Evolutionary conservation across 2,113 vertebrate genomes (phyloP), one percentile per base, ranked within the genome.

Genomic region (Oostethus manadensis): DNA sequence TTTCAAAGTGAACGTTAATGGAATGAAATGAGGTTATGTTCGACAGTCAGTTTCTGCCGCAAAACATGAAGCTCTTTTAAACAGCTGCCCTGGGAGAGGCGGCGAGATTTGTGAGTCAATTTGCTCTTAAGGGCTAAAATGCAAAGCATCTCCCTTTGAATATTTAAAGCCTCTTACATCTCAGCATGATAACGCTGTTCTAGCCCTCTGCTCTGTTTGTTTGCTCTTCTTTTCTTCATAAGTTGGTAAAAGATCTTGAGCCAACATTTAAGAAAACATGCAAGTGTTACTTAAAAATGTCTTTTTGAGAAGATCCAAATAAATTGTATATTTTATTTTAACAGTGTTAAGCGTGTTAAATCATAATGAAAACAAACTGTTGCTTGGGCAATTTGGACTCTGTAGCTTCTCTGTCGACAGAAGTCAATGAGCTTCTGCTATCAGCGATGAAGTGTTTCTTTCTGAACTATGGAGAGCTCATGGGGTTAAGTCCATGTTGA

Each of bases 401-500:
- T 57, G 59, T 61, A 70, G 58, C 65, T 66, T 46, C 55, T 70
- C 62, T 60, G 66, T 55, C 68, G 60, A 66, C 62, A 66, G 15
- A 64, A 69, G 73, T 71, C 50, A 21, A 62, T 70, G 68, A 64
- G 61, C 62, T 54, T 29, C 53, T 55, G 70, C 72, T 75, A 80
- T 83, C 79, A 71, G 68, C 70, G 76, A 81, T 79, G 65, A 63
- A 76, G 66, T 62, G 43, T 51, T 70, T 74, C 76, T 62, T 71
- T 40, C 56, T 66, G 44, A 80, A 74, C 82, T 79, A 71, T 69
- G 67, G 66, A 53, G 16, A 53, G 73, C 68, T 81, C 66, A 66
- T 33, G 62, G 58, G 80, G 77, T 84, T 81, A 81, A 84, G 81
- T 68, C 79, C 74, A 82, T 80, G 78, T 85, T 88, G 86, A 87